These are phyloP conservation scores for Pleuronectes platessa DNA, from an alignment of 2,113 vertebrate species.

Conservation along the genomic window DNA sequence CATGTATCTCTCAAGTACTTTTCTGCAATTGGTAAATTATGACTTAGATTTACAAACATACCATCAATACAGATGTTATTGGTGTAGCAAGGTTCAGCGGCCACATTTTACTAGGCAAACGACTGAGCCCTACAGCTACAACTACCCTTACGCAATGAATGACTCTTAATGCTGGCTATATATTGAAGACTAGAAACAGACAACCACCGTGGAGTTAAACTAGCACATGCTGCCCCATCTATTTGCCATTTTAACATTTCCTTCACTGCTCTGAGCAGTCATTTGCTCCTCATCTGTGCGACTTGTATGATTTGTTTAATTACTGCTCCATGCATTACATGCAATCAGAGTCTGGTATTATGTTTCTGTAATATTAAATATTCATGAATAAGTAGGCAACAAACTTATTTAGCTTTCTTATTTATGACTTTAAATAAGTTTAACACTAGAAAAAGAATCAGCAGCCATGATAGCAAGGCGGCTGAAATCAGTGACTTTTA, in stretches of 20 bases:
- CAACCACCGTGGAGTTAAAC: constrained; percentile 1
- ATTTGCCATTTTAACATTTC: background rate
- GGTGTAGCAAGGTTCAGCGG: background rate
- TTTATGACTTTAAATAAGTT: background rate
- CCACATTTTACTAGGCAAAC: constrained; percentile 2
- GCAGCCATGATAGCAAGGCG: too few relatives aligned
- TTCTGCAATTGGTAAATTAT: background rate
- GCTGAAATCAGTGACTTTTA: too few relatives aligned
- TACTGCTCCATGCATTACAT: background rate
- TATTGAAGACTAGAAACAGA: constrained; percentile 10
- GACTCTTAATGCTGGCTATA: background rate
- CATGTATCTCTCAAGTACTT: background rate
- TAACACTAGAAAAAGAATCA: background rate
- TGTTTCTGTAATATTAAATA: too few relatives aligned
- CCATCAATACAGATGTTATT: background rate
- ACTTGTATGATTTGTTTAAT: too few relatives aligned
- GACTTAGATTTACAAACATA: background rate
- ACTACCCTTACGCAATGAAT: constrained; percentile 5
- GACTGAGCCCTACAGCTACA: background rate
- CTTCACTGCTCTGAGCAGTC: background rate
- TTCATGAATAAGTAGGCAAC: too few relatives aligned
- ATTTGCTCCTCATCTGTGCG: too few relatives aligned
- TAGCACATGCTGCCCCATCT: background rate
- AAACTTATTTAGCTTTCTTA: too few relatives aligned
- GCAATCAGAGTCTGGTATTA: background rate